Base-by-base conservation (phyloP, 53 echinoderm and acorn worm genomes). In the Echinometra lucunter region DNA sequence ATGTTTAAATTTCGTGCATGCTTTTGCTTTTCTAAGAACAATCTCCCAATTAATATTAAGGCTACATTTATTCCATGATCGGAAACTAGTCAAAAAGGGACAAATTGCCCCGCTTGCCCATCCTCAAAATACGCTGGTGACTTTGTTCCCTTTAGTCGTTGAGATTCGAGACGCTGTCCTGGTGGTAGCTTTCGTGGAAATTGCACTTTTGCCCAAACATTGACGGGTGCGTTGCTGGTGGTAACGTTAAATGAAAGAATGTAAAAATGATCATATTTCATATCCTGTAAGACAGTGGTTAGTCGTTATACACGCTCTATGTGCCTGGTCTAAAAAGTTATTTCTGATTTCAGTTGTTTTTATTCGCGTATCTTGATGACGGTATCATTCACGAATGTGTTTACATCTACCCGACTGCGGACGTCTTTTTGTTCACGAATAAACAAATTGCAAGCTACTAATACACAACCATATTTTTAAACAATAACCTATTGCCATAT, bases 181-280 rank as follows among this genome's bases (percentile, higher is more conserved):
- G 89, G 89, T 89, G 89, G 89, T 57, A 58, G 89, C 11, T 91
- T 91, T 91, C 91, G 19, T 37, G 69, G 91, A 91, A 91, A 49
- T 91, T 91, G 91, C 69, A 91, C 91, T 91, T 91, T 89, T 89
- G 60, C 34, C 37, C 30, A 57, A 89, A 89, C 60, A 89, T 57
- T 89, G 57, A 58, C 60, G 63, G 89, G 12, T 19, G 38, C 57
- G 60, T 89, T 85, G 85, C 85, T n/a, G 1, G 45, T 18, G 28
- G 89, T 8, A 15, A 58, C 60, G 89, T 23, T 60, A 25, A 60
- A 58, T n/a, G n/a, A 47, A n/a, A 38, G 23, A 47, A 85, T 85
- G n/a, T 85, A 85, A 42, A 23, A 40, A n/a, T 30, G 47, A 49
- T 45, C 49, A 85, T 81, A 21, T 81, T 81, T 81, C 81, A 81